phyloP scores from a whole-genome alignment of 2,113 vertebrate species.

The Phrynosoma blainvillii region DNA sequence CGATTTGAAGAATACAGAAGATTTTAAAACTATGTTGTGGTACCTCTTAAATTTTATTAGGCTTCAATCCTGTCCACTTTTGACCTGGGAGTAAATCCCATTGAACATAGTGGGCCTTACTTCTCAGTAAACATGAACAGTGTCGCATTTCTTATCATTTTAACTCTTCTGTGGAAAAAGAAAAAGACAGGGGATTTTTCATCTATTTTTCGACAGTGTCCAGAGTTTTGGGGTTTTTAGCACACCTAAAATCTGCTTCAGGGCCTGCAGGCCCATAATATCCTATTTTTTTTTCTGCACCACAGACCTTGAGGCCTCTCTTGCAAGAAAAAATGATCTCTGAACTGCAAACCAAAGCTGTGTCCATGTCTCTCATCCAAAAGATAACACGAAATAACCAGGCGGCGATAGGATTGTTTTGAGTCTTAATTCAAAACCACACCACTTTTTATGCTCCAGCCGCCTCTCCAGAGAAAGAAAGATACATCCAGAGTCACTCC shows the following conservation, averaged over 20 bases:
- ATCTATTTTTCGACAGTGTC: neutral
- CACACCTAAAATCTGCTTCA: neutral
- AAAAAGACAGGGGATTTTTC: neutral
- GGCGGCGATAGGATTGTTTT: too few relatives aligned
- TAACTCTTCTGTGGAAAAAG: neutral
- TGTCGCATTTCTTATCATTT: too few relatives aligned
- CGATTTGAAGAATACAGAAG: neutral
- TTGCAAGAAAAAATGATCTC: neutral
- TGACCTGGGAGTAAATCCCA: neutral
- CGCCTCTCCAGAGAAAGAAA: neutral
- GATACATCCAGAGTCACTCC: neutral
- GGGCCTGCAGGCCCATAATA: too few relatives aligned
- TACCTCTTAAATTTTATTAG: neutral
- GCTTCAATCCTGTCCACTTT: neutral
- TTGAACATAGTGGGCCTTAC: neutral
- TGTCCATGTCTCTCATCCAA: neutral
- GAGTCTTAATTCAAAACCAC: neutral
- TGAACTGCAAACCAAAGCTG: neutral
- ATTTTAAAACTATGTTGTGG: neutral
- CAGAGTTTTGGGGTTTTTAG: neutral
- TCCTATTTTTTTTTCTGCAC: neutral
- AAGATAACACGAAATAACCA: neutral
- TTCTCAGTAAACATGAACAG: neutral
- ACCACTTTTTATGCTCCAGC: too few relatives aligned
- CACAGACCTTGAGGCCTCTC: neutral